Evolutionary conservation across 2,888 invertebrate species (phyloP), one percentile per base, ranked within the genome.

Genomic region (Mythimna ferrago): DNA sequence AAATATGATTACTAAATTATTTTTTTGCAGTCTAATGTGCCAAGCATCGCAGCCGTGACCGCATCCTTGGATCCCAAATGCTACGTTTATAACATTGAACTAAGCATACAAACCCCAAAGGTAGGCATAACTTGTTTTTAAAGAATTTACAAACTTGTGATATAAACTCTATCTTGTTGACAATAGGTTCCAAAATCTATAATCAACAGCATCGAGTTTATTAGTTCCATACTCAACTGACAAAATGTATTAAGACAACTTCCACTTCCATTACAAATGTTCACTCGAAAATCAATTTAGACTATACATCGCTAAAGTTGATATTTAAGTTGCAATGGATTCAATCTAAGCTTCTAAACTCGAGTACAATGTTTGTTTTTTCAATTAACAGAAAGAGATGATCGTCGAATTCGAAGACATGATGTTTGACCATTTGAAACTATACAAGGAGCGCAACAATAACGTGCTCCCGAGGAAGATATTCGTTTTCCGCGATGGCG

Each of bases 401-500:
- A 99, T 99, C 66, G 93, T 94, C 0, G 97, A 98, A 85, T 97
- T 99, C 86, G 95, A 97, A 82, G 94, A 97, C 0, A 98, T 98
- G 91, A 97, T 98, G 86, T 86, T 91, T 0, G 97, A 97, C 9
- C 98, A 98, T 76, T 92, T 99, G 65, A 86, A 92, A 2, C 94
- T 96, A 19, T 99, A 97, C 90, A 88, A 78, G 11, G 85, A 91
- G 6, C 89, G 92, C 16, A 97, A 97, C 3, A 10, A 32, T 6
- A 90, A 89, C 0, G 3, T 66, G 0, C 93, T 97, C 73, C 98
- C 98, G 0, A 89, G 90, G 62, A 97, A 96, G 82, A 97, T 99
- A 66, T 97, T 98, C 62, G 98, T 98, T 73, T 98, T 97, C 92
- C 97, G 99, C 0, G 99, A 99, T 89, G 99, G 99, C 0, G 99